These are phyloP conservation scores for Sciaenops ocellatus DNA, from an alignment of 2,797 vertebrate genomes.

Conservation along the genomic window DNA sequence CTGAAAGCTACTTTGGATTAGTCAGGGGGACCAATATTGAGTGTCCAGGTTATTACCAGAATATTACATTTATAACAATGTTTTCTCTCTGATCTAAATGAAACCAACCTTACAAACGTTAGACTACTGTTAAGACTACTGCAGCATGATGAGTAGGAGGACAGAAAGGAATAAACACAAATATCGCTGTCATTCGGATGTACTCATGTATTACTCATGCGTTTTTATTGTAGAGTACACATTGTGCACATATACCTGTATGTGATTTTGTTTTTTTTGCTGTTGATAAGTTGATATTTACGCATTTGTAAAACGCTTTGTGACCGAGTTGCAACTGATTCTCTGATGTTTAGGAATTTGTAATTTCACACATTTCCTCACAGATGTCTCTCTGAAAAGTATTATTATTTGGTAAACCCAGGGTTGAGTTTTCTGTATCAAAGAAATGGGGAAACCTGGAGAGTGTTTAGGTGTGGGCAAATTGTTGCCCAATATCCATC, in stretches of 20 bases:
- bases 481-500: neutral
- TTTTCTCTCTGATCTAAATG: neutral
- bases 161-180: neutral
- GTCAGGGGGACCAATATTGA: neutral
- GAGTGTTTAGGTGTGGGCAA: neutral
- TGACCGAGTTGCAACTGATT: neutral
- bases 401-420: neutral
- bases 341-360: neutral
- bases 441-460: neutral
- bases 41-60: neutral
- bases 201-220: too few species aligned
- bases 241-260: neutral
- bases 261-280: neutral
- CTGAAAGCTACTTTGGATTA: conserved; percentile 25
- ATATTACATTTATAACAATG: neutral
- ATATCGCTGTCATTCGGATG: neutral
- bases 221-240: neutral
- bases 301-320: neutral
- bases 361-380: neutral
- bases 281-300: neutral
- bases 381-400: neutral
- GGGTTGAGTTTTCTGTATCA: neutral
- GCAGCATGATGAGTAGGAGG: neutral
- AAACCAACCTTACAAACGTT: neutral
- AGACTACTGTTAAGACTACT: neutral